Evolutionary conservation across 2,113 vertebrate species (phyloP), one percentile per base, ranked within the genome.

Genomic region (Motacilla alba): DNA sequence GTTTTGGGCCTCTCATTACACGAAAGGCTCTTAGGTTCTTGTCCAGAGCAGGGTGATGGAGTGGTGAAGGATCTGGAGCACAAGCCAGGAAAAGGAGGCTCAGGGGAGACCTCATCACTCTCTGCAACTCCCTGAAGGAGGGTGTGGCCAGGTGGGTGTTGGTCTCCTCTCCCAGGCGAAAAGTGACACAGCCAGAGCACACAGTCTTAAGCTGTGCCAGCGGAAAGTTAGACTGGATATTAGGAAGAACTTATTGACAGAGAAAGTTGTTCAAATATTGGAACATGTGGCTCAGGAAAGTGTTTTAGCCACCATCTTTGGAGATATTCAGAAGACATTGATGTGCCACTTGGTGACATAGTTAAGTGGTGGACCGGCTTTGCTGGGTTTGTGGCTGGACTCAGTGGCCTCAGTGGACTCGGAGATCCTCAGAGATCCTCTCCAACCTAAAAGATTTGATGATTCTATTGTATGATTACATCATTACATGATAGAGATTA

Each of bases 291-390:
- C 10, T 55, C 28, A 18, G 24, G 15, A 67, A 68, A 63, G 33
- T 44, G 23, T 3, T 74, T 7, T 9, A 56, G 24, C 18, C 41
- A 39, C 41, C 15, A 11, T 44, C 27, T 53, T 15, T 66, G 52
- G 22, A 66, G 31, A 21, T 55, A n/a, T 8, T 60, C 27, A 44
- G 26, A 80, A 66, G 12, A 43, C 1, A 6, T 8, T 15, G 8
- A 17, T 44, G 15, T 62, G 12, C 2, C 10, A 6, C 7, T 3
- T 39, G 7, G 7, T 47, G 33, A 39, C 0, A 0, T 17, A 5
- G 12, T 59, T 59, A 66, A 55, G 12, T 27, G 19, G 14, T 66
- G 39, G 20, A 37, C 14, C 44, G 20, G 5, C 20, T 56, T 20
- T 56, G 26, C 15, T 44, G 15, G 14, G 10, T 79, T 50, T 62